Evolutionary conservation across 2,113 vertebrate species (phyloP), one percentile per base, ranked within the genome.

Genomic region (Leuciscus idus): DNA sequence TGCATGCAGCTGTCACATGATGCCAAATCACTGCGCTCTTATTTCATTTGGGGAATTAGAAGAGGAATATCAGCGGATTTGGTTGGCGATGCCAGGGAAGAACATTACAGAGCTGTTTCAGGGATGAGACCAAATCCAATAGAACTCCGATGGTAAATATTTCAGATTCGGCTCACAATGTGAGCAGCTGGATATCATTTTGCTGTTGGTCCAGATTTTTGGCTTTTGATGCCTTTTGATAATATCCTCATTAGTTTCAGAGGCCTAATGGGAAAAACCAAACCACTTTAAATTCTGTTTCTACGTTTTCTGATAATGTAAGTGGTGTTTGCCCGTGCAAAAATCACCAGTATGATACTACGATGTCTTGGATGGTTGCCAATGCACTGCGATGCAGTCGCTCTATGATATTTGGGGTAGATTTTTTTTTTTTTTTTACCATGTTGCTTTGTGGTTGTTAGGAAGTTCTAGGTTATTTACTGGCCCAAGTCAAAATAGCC

Each of bases 1-100:
- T 39, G 26, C 59, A 17, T 28, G 90, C 92, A 85, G 87, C 91
- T 57, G 79, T 93, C 93, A 92, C 91, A 90, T 92, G 92, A 90
- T 84, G 81, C 80, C 77, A 94, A 94, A 95, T 92, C 93, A 93
- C 92, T 90, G 92, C 91, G 91, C 91, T 93, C 92, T 93, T 93
- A 93, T 94, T 93, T 93, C 87, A 93, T 93, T 94, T 93, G 83
- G 88, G 90, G 93, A 93, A 94, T 95, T 94, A 95, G 93, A 92
- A 87, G 90, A 89, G 89, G 92, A 92, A 92, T 93, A 92, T 94
- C 85, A 91, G 85, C 73, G 92, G 92, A 94, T 94, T 93, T 92
- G 88, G 87, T 90, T 89, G 88, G 73, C 70, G 86, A 93, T 91
- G 92, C 89, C 90, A 90, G 82, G 87, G 89, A 84, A 86, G 85